These are phyloP conservation scores for Euplexia lucipara DNA, from an alignment of 2,888 invertebrate species.

Conservation along the genomic window DNA sequence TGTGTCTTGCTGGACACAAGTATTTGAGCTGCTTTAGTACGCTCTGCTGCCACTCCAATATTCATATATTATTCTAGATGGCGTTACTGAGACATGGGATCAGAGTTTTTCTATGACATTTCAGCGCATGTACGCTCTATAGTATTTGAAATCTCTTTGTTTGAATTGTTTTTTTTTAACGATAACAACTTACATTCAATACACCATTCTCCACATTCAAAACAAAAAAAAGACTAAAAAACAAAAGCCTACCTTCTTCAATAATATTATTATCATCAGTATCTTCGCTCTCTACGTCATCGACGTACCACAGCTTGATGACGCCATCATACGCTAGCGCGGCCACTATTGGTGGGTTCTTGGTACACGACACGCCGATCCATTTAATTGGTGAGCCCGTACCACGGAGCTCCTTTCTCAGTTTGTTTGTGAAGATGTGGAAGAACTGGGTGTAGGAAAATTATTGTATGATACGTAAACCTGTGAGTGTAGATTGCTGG, in stretches of 20 bases:
- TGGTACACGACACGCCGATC: slow-evolving; percentile 87
- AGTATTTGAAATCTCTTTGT: too few relatives aligned
- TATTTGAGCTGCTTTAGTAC: too few relatives aligned
- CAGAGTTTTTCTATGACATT: too few relatives aligned
- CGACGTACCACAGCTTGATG: slow-evolving; percentile 91
- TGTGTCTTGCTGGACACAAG: too few relatives aligned
- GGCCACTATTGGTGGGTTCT: slow-evolving; percentile 89
- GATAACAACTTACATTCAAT: too few relatives aligned
- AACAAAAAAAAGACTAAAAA: not conserved
- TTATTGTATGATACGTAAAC: not conserved
- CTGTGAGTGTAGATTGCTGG: too few relatives aligned
- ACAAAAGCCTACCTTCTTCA: slow-evolving; percentile 79
- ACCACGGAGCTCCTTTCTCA: slow-evolving; percentile 87
- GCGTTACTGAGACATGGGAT: too few relatives aligned
- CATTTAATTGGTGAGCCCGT: slow-evolving; percentile 85
- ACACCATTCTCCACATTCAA: not conserved
- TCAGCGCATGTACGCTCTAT: too few relatives aligned
- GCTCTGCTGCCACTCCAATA: too few relatives aligned
- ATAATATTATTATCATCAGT: slow-evolving; percentile 72
- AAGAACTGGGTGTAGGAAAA: slow-evolving; percentile 84
- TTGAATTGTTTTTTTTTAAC: too few relatives aligned
- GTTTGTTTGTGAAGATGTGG: slow-evolving; percentile 90
- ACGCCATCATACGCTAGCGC: slow-evolving; percentile 91
- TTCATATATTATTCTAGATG: too few relatives aligned
- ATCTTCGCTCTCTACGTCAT: slow-evolving; percentile 77